phyloP scores from a whole-genome alignment of 2,113 vertebrate genomes.

The Microcebus griseorufus region DNA sequence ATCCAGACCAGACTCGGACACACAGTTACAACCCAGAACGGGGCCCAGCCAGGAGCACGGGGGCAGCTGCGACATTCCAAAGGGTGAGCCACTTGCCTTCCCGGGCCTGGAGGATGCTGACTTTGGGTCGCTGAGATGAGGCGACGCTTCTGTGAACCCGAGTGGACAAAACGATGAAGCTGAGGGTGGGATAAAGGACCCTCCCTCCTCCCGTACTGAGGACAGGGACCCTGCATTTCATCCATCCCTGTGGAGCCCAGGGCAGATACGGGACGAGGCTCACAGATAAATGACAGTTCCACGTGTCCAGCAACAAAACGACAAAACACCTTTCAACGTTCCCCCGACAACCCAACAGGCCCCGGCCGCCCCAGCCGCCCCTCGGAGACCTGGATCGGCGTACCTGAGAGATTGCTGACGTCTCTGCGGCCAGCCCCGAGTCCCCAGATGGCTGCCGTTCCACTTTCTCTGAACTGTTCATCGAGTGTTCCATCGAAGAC shows the following conservation, averaged over 20 bases:
- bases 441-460: conserved; percentile 90
- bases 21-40: background rate
- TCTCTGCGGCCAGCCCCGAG: conserved; percentile 89
- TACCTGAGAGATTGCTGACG: conserved; percentile 95
- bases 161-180: background rate
- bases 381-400: background rate
- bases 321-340: background rate
- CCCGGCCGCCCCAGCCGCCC: background rate
- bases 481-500: conserved; percentile 90
- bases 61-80: background rate
- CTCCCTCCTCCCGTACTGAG: background rate
- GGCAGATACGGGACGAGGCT: fast-evolving
- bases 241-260: fast-evolving
- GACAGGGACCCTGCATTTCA: background rate
- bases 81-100: background rate
- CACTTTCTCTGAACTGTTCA: conserved; percentile 91
- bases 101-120: background rate
- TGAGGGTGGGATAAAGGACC: background rate
- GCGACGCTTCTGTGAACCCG: background rate
- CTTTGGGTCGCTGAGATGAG: background rate
- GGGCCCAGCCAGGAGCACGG: fast-evolving
- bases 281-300: background rate
- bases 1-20: background rate
- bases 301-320: background rate
- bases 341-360: background rate